These are phyloP conservation scores for Toxotes jaculatrix DNA, from an alignment of 2,113 vertebrate genomes.

Conservation along the genomic window DNA sequence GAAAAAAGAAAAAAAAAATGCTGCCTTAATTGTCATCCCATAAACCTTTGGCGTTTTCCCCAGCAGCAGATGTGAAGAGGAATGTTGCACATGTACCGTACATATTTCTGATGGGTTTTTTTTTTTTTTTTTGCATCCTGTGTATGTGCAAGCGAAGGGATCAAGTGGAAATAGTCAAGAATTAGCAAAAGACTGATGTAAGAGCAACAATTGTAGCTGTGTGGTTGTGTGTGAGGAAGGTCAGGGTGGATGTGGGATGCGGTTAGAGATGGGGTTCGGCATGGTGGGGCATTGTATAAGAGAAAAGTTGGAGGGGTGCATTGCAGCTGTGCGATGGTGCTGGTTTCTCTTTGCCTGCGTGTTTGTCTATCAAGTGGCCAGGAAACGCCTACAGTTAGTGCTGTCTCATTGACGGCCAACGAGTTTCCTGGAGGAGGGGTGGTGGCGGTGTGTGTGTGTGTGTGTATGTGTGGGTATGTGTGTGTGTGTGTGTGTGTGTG, in stretches of 20 bases:
- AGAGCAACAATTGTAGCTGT: slow-evolving; percentile 49
- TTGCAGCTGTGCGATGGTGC: slow-evolving; percentile 51
- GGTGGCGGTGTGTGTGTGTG: slow-evolving; percentile 20
- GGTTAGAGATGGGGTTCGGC: slow-evolving; percentile 60
- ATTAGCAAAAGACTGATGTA: slow-evolving; percentile 51
- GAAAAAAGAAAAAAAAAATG: slow-evolving; percentile 28
- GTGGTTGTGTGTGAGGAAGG: slow-evolving; percentile 59
- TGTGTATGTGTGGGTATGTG: neutral
- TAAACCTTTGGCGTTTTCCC: slow-evolving; percentile 25
- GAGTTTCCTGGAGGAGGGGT: slow-evolving; percentile 73
- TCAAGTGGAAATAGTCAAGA: slow-evolving; percentile 7
- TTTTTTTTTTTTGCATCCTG: neutral
- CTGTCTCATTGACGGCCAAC: slow-evolving; percentile 83
- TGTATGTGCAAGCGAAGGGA: neutral
- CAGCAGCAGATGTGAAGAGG: neutral
- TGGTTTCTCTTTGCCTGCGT: slow-evolving; percentile 13
- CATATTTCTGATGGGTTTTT: neutral
- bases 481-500: slow-evolving; percentile 2
- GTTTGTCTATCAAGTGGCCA: slow-evolving; percentile 65
- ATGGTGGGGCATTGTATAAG: slow-evolving; percentile 13
- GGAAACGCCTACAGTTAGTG: slow-evolving; percentile 83
- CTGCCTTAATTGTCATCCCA: neutral
- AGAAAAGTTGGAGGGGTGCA: slow-evolving; percentile 16
- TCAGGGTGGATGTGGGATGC: slow-evolving; percentile 68
- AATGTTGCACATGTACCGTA: neutral